A percentile compares a stretch with the other conserved stretches of the same genome.
phyloP scores from a whole-genome alignment of 2,797 vertebrate genomes.

The Denticeps clupeoides region DNA sequence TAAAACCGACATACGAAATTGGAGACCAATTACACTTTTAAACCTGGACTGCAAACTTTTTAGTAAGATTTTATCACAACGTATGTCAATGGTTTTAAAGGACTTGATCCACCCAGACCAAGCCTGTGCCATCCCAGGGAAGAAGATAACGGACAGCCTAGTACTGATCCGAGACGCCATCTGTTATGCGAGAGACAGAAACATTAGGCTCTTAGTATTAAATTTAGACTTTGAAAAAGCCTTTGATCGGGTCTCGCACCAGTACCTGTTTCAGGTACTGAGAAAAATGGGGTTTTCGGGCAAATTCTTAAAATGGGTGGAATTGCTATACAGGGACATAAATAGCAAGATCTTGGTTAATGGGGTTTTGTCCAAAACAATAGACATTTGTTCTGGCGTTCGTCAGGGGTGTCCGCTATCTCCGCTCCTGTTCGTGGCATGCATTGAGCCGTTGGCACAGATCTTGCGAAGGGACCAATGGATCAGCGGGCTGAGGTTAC shows the following conservation, averaged over 20 bases:
- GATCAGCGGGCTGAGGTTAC: too few relatives aligned
- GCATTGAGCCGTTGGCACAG: too few relatives aligned
- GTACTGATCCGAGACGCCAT: slow-evolving; percentile 25
- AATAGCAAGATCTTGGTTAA: too few relatives aligned
- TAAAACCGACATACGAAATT: slow-evolving; percentile 7
- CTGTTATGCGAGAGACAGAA: slow-evolving; percentile 24
- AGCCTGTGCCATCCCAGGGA: slow-evolving; percentile 20
- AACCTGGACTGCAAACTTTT: slow-evolving; percentile 24
- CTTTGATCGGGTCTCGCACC: slow-evolving; percentile 24
- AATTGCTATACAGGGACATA: slow-evolving; percentile 8
- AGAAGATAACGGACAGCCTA: slow-evolving; percentile 30
- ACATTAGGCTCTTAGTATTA: slow-evolving; percentile 16
- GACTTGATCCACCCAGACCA: slow-evolving; percentile 28
- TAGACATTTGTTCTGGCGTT: too few relatives aligned
- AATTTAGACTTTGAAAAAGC: slow-evolving; percentile 37
- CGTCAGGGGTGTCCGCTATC: too few relatives aligned
- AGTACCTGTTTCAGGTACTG: slow-evolving; percentile 19
- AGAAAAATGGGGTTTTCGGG: slow-evolving; percentile 19
- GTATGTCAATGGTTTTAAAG: background rate
- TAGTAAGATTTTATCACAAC: background rate
- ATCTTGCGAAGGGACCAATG: too few relatives aligned
- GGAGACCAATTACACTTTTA: slow-evolving; percentile 16
- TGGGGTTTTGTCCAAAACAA: too few relatives aligned
- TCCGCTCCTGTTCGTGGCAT: too few relatives aligned
- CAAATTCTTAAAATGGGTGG: slow-evolving; percentile 22